Base-by-base conservation (phyloP, 2,888 invertebrate species). In the Neoitamus cyanurus region DNA sequence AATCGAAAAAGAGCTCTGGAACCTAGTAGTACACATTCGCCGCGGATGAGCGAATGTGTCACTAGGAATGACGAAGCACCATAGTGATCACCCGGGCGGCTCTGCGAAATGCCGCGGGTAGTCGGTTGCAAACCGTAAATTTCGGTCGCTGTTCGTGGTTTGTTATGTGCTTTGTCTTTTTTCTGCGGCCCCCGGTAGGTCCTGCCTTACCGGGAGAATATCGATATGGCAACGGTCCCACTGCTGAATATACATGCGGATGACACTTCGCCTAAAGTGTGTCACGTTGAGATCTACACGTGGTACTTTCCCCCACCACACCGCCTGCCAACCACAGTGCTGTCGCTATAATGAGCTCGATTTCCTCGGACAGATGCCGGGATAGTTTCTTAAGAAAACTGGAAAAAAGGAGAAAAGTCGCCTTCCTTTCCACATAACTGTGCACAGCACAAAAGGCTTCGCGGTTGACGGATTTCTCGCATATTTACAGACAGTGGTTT, bases 381-480 rank as follows among this genome's bases (percentile, higher is more conserved):
- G n/a, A 13, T n/a, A 13, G 28, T 30, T 58, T 25, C 25, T 58
- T 20, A 58, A 58, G 58, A 20, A 25, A 25, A 42, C 42, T 42
- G 25, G 58, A 77, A n/a, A 73, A 36, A 37, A 11, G 3, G 5
- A 73, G 6, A 73, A 73, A n/a, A 30, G 46, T 28, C 34, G 15
- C 36, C 36, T 73, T 73, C 73, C 73, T 73, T 30, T 77, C 30
- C 46, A 28, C 46, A 77, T 46, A 77, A 77, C 37, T 28, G 77
- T 28, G 46, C 37, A 30, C 37, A 28, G 34, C 28, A 42, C 42
- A 25, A 58, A 58, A 34, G 36, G 30, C 42, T 77, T 77, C n/a
- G 77, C 46, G 46, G 77, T 77, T 77, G 77, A 77, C 77, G 46
- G 28, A 77, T 77, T 46, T 77, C 46, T 11, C 13, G 30, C 28